Percentiles rank a stretch among this genome's conserved stretches.
Evolutionary conservation across 2,113 vertebrate genomes (phyloP).

Genomic region (Panthera uncia): DNA sequence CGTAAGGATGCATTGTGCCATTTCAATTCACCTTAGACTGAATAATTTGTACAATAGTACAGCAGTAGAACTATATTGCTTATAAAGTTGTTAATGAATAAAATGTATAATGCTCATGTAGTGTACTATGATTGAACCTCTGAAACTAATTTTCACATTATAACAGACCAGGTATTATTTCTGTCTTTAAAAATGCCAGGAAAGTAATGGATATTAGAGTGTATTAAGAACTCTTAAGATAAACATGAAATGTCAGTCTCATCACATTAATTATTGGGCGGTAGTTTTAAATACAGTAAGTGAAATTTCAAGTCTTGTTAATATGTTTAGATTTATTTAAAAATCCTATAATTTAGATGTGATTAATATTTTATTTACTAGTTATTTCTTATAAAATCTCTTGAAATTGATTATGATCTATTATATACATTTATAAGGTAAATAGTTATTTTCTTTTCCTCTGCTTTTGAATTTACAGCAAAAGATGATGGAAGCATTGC

Average conservation of each 20-base stretch:
- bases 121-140: constrained; percentile 2
- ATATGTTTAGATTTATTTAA: constrained; percentile 25
- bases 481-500: constrained; percentile 98
- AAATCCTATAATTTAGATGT: constrained; percentile 29
- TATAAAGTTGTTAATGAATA: constrained; percentile 37
- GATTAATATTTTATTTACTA: constrained; percentile 41
- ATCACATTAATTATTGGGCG: constrained; percentile 15
- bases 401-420: constrained; percentile 12
- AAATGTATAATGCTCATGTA: neutral
- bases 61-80: neutral
- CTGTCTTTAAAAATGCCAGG: neutral
- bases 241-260: neutral
- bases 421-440: constrained; percentile 9
- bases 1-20: neutral
- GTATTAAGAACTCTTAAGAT: neutral
- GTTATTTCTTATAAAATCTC: neutral
- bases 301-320: constrained; percentile 15
- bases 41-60: neutral
- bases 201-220: neutral
- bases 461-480: constrained; percentile 85
- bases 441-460: constrained; percentile 59
- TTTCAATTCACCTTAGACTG: constrained; percentile 45
- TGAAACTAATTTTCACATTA: constrained; percentile 32
- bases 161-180: constrained; percentile 37
- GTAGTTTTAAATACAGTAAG: constrained; percentile 43